A percentile compares a stretch with the other conserved stretches of the same genome.
phyloP scores from a whole-genome alignment of 2,113 vertebrate genomes.

The Heterotis niloticus region DNA sequence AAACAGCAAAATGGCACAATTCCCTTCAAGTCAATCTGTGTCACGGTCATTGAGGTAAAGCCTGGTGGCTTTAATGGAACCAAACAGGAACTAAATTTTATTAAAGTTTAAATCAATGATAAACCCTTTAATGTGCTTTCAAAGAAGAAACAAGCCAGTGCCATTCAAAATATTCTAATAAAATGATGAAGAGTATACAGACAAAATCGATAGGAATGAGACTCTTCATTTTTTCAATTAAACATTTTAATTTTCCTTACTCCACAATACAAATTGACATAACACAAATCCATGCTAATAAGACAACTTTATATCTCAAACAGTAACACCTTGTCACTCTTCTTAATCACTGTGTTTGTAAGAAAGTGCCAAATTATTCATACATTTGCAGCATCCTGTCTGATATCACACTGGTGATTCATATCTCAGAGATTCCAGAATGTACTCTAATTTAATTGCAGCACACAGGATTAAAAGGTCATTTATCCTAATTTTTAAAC shows the following conservation, averaged over 20 bases:
- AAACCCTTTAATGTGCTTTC: constrained; percentile 25
- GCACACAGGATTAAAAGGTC: constrained; percentile 44
- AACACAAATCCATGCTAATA: constrained; percentile 6
- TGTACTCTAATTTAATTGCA: constrained; percentile 44
- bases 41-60: constrained; percentile 19
- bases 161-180: constrained; percentile 28
- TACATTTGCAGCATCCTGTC: constrained; percentile 17
- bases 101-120: constrained; percentile 37
- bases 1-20: constrained; percentile 25
- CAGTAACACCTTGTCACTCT: neutral
- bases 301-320: constrained; percentile 4
- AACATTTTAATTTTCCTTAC: constrained; percentile 2
- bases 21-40: constrained; percentile 27
- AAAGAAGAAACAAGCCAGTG: constrained; percentile 37
- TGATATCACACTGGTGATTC: constrained; percentile 34
- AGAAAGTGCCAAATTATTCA: constrained; percentile 33
- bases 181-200: constrained; percentile 26
- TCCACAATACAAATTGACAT: neutral
- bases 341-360: neutral
- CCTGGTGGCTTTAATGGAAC: constrained; percentile 26
- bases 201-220: constrained; percentile 22
- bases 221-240: constrained; percentile 7
- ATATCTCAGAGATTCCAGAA: constrained; percentile 37
- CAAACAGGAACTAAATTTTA: constrained; percentile 22
- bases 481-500: constrained; percentile 42